Conservation (phyloP, 2,888 invertebrate genomes). For the Temnothorax ravouxi region DNA sequence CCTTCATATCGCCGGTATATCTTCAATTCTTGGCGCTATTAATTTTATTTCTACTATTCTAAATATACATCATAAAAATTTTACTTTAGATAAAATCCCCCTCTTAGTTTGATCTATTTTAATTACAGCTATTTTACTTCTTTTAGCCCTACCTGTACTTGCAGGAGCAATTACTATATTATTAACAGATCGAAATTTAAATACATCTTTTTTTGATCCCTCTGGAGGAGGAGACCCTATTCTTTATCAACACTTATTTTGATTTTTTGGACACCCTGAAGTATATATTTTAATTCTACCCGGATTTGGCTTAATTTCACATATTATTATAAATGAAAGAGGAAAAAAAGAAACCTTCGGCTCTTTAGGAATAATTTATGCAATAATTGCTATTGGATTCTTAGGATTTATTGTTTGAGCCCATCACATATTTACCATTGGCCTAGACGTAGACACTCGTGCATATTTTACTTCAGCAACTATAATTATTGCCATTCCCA, state of each 20-base stretch:
- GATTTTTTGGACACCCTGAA: slow-evolving; percentile 96
- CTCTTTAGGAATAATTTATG: slow-evolving; percentile 92
- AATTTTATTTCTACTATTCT: too few relatives aligned
- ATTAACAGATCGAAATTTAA: slow-evolving; percentile 93
- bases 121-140: slow-evolving; percentile 89
- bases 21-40: too few relatives aligned
- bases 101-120: too few relatives aligned
- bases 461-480: slow-evolving; percentile 95
- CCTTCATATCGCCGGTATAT: too few relatives aligned
- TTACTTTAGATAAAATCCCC: too few relatives aligned
- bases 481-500: slow-evolving; percentile 95
- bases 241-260: slow-evolving; percentile 94
- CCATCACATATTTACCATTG: slow-evolving; percentile 95
- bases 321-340: slow-evolving; percentile 92
- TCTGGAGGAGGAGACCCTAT: slow-evolving; percentile 93
- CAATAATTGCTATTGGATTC: slow-evolving; percentile 93
- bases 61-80: too few relatives aligned
- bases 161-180: slow-evolving; percentile 94
- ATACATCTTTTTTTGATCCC: slow-evolving; percentile 94
- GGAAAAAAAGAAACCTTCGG: slow-evolving; percentile 93
- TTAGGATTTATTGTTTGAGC: slow-evolving; percentile 95
- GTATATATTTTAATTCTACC: slow-evolving; percentile 95
- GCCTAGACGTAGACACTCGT: slow-evolving; percentile 94
- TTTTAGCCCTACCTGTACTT: slow-evolving; percentile 92
- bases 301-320: slow-evolving; percentile 94